Base-by-base conservation (phyloP, 2,113 vertebrate species). In the Epinephelus moara region DNA sequence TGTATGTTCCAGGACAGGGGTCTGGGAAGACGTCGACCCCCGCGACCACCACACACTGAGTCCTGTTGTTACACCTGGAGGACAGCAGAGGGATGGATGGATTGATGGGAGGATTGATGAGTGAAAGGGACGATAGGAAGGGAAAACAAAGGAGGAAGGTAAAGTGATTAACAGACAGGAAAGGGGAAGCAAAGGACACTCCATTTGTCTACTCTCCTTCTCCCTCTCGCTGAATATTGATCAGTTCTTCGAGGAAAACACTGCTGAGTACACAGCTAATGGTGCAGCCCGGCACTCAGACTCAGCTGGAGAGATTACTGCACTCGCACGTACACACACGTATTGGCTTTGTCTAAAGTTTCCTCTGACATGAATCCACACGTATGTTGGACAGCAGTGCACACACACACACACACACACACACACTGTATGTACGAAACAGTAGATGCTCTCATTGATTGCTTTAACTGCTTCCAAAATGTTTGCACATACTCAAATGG, bases 1-100 rank as follows among this genome's bases (percentile, higher is more conserved):
- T 98, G 96, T 98, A 98, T 80, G 97, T 98, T 81, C 97, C 97
- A 2, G 97, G 97, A 89, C 97, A 98, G 57, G 97, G 97, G 86
- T 98, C 97, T 1, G 97, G 97, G 89, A 98, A 98, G 76, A 97
- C 97, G 0, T 98, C 97, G 0, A 97, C 97, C 60, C 97, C 97
- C 0, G 97, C 97, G 0, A 98, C 96, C 90, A 98, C 97, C 81
- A 98, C 97, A 86, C 97, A 98, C 95, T 98, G 97, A 13, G 97
- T 98, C 87, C 97, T 95, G 92, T 98, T 98, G 93, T 98, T 98
- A 94, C 97, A 98, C 94, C 97, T 98, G 93, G 11, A 59, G 62
- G 69, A 63, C 50, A 67, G 8, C 4, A 19, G 72, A 33, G 19
- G 49, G 75, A 68, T 40, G 61, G 30, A 74, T 52, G 76, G 66